Base-by-base conservation (phyloP, 2,888 invertebrate species). In the Andrena dorsata region DNA sequence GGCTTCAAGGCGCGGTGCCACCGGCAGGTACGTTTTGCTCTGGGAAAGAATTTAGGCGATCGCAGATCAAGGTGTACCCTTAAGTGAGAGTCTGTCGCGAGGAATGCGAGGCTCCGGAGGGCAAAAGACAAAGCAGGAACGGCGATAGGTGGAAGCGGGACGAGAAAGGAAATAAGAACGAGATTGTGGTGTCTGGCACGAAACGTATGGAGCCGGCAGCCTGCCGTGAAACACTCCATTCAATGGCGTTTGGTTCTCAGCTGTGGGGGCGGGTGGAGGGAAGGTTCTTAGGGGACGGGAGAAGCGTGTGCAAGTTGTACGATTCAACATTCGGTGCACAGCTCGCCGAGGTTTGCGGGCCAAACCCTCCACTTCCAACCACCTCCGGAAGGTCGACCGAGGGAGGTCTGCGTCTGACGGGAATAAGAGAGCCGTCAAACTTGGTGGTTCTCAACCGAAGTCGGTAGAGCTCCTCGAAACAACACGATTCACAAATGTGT, bases 141-240 rank as follows among this genome's bases (percentile, higher is more conserved):
- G 73, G 7, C 20, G 63, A 41, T 53, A 16, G 35, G 56, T 28
- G 58, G 47, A 65, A 77, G 13, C 4, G 16, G 23, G 56, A 32
- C 16, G 60, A n/a, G 1, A 58, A 71, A 74, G 35, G 58, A 65
- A 74, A 69, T 71, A 73, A 76, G 66, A 71, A 49, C 64, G 71
- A 66, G 76, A 75, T 32, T 76, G 76, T 56, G 63, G 83, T 76
- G 87, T 88, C 86, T 89, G 86, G 81, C 82, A 88, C 85, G 88
- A 88, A 86, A 91, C 89, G 87, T 91, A 90, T 89, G 88, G 86
- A 80, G 81, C 68, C 84, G 87, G 85, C 90, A 89, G 86, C 86
- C 89, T 88, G 89, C 90, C 92, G 90, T 92, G 90, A 92, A 92
- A 92, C 90, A 89, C 91, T 90, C 88, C 80, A 90, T 90, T 92